Evolutionary conservation across 2,113 vertebrate species (phyloP), one percentile per base, ranked within the genome.

Genomic region (Nansenia antarctica): DNA sequence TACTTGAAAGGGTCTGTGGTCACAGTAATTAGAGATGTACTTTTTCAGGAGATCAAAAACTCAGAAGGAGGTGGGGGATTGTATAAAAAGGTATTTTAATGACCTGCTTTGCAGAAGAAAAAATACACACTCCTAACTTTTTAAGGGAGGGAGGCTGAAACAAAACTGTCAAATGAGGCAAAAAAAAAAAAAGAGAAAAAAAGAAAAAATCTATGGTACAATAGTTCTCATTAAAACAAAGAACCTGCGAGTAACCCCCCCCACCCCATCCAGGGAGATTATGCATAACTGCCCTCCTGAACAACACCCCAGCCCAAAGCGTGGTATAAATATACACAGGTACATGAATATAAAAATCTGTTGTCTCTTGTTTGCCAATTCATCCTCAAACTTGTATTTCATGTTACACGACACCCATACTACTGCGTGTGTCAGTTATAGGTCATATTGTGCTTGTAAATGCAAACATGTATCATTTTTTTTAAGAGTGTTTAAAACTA

Each of bases 401-500:
- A 35, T 68, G 74, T 72, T 69, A 52, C 74, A 77, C 71, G 20
- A 60, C 73, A 63, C 57, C 59, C 67, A 61, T 45, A 65, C 29
- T 72, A 76, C 76, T 62, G 72, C 69, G 30, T 70, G 65, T 72
- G 68, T 74, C 82, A 63, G 71, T 64, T 30, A 27, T 65, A 87
- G 86, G 85, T 59, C 74, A 71, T 81, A 82, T 88, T 91, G 90
- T 92, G 91, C 90, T 91, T 92, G 86, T 86, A 80, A 74, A 81
- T 84, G 82, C 54, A 67, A 77, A 74, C 78, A 65, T 83, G 73
- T 80, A 75, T 82, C 72, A 39, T 74, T 70, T 71, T n/a, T n/a
- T n/a, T n/a, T 20, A n/a, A 70, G 59, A 79, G 73, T 62, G 62
- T 79, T 77, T 67, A 52, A 65, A 74, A 78, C 68, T 69, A 81